Percentiles rank a stretch among this genome's conserved stretches.
Evolutionary conservation across 2,113 vertebrate species (phyloP).

Genomic region (Seriola rivoliana): DNA sequence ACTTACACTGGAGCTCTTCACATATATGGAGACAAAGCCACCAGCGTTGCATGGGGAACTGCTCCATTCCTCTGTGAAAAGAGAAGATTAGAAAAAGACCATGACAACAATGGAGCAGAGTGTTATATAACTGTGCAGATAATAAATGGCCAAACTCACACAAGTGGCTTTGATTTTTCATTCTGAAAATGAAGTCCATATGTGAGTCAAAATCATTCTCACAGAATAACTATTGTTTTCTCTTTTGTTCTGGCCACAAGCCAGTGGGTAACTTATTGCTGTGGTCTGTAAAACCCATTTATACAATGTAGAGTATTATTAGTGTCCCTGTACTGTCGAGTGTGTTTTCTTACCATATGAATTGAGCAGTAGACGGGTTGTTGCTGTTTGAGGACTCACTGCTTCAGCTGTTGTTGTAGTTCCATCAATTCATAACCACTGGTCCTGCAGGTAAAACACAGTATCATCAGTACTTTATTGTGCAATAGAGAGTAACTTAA

Average conservation of each 20-base stretch:
- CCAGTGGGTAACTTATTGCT: not conserved
- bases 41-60: not conserved
- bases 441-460: slow-evolving; percentile 10
- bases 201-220: slow-evolving; percentile 8
- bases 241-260: not conserved
- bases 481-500: not conserved
- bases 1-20: slow-evolving; percentile 11
- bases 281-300: not conserved
- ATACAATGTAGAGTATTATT: not conserved
- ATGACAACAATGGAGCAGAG: not conserved
- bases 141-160: slow-evolving; percentile 11
- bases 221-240: slow-evolving; percentile 9
- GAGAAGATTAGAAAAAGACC: slow-evolving; percentile 7
- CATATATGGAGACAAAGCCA: slow-evolving; percentile 26
- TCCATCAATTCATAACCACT: slow-evolving; percentile 45
- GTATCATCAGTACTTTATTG: not conserved
- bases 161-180: not conserved
- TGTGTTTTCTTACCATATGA: not conserved
- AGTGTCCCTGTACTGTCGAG: not conserved
- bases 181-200: slow-evolving; percentile 25
- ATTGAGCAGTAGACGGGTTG: slow-evolving; percentile 11
- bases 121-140: slow-evolving; percentile 18
- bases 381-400: not conserved
- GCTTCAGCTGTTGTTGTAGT: slow-evolving; percentile 32
- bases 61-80: slow-evolving; percentile 11